Base-by-base conservation (phyloP, 2,888 invertebrate genomes). In the Axea sp. region DNA sequence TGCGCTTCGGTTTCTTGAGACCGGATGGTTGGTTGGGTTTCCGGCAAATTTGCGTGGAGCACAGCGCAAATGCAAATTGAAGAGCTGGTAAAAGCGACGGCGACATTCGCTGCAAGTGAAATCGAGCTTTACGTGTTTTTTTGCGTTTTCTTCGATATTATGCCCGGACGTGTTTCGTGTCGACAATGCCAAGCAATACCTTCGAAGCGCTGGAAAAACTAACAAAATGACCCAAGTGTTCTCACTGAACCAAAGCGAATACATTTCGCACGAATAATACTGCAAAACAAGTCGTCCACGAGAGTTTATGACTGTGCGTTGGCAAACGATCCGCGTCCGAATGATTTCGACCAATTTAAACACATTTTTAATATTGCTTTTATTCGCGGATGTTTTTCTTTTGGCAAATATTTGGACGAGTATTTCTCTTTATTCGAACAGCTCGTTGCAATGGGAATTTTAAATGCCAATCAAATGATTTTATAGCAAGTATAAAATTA, bases 121-220 rank as follows among this genome's bases (percentile, higher is more conserved):
- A 45, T 47, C 26, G 59, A 45, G 59, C 59, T 59, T 45, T 35
- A 11, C 45, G 8, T 35, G 35, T 47, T 59, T 59, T 47, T 59
- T 47, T 37, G 3, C 37, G 35, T 26, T 28, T 22, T 26, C 28
- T 15, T 35, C 59, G 35, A 47, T 47, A 59, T 59, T 35, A 47
- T 28, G 37, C 28, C 15, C 28, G 43, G 17, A 47, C 59, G 59
- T 59, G 59, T 47, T 59, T 47, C 37, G 59, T 45, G 28, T 59
- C 17, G 26, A 33, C 43, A 43, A 43, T 57, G 57, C 15, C 14
- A 33, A 43, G 43, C 9, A 57, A 33, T 24, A 9, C 12, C 7
- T 7, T n/a, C 7, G 37, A 19, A 24, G 5, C 22, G 6, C 3
- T 1, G 17, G 12, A 9, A 14, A 17, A 57, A 22, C 22, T 11